phyloP scores from a whole-genome alignment of 2,113 vertebrate species.

The Forbesichthys agassizii region DNA sequence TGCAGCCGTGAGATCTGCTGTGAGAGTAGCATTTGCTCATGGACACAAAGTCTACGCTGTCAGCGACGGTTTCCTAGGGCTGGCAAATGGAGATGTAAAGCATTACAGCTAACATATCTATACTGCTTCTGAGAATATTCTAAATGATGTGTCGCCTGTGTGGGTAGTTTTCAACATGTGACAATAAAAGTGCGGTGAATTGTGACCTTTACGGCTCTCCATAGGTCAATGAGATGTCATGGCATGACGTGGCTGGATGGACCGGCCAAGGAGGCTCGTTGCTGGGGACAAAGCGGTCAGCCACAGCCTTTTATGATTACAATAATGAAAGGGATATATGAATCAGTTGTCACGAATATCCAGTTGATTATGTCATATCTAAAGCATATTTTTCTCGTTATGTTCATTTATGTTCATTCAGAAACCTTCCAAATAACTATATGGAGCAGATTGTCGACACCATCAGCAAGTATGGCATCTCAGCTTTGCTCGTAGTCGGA shows the following conservation, averaged over 20 bases:
- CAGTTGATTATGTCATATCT: neutral
- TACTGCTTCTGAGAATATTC: neutral
- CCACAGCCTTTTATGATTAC: neutral
- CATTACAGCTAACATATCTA: neutral
- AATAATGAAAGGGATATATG: neutral
- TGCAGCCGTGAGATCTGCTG: slow-evolving; percentile 85
- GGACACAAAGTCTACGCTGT: slow-evolving; percentile 88
- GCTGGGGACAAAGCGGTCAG: slow-evolving; percentile 93
- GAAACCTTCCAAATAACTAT: slow-evolving; percentile 85
- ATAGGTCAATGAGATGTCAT: slow-evolving; percentile 85
- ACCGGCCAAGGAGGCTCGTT: slow-evolving; percentile 91
- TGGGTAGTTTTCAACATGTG: neutral
- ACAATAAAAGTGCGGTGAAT: too few species aligned
- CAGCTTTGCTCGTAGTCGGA: slow-evolving; percentile 87
- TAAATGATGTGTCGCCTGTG: neutral
- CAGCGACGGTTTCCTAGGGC: slow-evolving; percentile 88
- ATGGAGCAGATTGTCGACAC: slow-evolving; percentile 87
- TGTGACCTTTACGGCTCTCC: neutral
- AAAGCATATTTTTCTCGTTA: neutral
- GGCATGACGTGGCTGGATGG: slow-evolving; percentile 92
- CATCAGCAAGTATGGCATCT: slow-evolving; percentile 81
- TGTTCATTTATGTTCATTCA: slow-evolving; percentile 42
- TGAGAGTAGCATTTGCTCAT: slow-evolving; percentile 79
- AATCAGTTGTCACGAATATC: neutral
- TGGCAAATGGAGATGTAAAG: slow-evolving; percentile 83